Conservation (phyloP, 1,140 invertebrate genomes). For the Anthonomus grandis region DNA sequence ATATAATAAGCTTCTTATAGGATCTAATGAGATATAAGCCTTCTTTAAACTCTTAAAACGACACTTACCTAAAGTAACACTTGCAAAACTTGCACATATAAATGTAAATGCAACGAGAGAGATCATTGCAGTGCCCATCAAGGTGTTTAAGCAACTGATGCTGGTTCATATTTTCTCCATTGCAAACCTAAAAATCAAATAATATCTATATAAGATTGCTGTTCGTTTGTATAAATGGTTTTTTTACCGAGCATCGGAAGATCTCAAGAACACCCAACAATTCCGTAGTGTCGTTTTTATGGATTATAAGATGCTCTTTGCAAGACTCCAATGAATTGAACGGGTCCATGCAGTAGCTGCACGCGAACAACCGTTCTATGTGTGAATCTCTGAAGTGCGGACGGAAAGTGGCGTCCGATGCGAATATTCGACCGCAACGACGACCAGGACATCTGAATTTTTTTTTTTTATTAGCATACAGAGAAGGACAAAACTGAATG, state of each 20-base stretch:
- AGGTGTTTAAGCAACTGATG: slow-evolving; percentile 28
- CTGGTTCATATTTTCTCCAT: slow-evolving; percentile 5
- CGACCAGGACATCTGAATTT: slow-evolving; percentile 45
- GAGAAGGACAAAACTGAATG: too few relatives aligned
- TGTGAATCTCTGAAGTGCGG: slow-evolving; percentile 50
- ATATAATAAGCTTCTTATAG: too few relatives aligned
- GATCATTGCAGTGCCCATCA: slow-evolving; percentile 30
- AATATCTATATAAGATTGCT: slow-evolving; percentile 1
- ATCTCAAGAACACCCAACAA: slow-evolving; percentile 4
- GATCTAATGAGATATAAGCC: too few relatives aligned
- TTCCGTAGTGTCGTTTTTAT: background rate
- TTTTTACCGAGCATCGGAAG: slow-evolving; percentile 13
- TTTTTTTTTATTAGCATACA: too few relatives aligned
- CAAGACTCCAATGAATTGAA: background rate
- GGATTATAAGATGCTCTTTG: slow-evolving; percentile 8
- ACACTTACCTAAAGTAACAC: slow-evolving; percentile 37
- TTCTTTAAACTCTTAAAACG: too few relatives aligned
- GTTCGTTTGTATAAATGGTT: background rate
- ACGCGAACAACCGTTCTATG: slow-evolving; percentile 43
- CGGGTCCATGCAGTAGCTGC: slow-evolving; percentile 28
- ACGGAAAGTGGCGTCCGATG: slow-evolving; percentile 48
- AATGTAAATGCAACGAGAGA: slow-evolving; percentile 34
- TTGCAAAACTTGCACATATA: slow-evolving; percentile 40
- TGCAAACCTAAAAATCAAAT: slow-evolving; percentile 11
- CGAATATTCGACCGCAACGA: slow-evolving; percentile 47